Base-by-base conservation (phyloP, 92 coral and sea anemone genomes). In the Parazoanthus darwini region DNA sequence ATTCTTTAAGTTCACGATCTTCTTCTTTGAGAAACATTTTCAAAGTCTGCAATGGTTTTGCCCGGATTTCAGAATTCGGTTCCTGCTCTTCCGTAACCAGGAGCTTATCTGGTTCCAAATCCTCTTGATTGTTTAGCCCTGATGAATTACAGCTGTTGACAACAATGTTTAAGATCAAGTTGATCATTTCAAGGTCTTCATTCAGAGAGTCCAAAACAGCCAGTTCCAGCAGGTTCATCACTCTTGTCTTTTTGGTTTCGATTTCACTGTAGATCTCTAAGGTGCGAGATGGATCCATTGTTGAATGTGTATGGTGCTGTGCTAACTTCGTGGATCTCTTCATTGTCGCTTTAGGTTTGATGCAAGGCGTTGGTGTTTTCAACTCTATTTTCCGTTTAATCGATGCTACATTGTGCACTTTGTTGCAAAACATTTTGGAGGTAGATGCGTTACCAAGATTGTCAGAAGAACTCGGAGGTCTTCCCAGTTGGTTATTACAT, bases 161-260 rank as follows among this genome's bases (percentile, higher is more conserved):
- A 8, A 23, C 79, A 29, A 43, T 84, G 33, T 26, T 84, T 73
- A 84, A 26, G 36, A 84, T 84, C n/a, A 84, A 29, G 39, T 44
- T 84, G 22, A 84, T 70, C 3, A 84, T 15, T 1, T 84, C 87
- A 3, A 71, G 71, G 44, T 84, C 87, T 29, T 84, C 87, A 15
- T 74, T 33, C 54, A 84, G 6, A 16, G 43, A 84, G 33, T 84
- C 87, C 0, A 25, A 36, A 43, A 14, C 4, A 71, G 22, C 78
- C 38, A 70, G 29, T 44, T 84, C 67, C 37, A 84, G 11, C 56
- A 84, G 68, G 20, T 84, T 68, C 46, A 72, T 44, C 2, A 84
- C 16, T 15, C 25, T 25, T 9, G 65, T 2, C 35, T 72, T 68
- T 72, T 84, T 84, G 14, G 25, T 72, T 42, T 72, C 11, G 16